Percentiles rank a stretch among this genome's conserved stretches.
Conservation (phyloP, 2,888 invertebrate genomes). For the Folsomia manolachei region DNA sequence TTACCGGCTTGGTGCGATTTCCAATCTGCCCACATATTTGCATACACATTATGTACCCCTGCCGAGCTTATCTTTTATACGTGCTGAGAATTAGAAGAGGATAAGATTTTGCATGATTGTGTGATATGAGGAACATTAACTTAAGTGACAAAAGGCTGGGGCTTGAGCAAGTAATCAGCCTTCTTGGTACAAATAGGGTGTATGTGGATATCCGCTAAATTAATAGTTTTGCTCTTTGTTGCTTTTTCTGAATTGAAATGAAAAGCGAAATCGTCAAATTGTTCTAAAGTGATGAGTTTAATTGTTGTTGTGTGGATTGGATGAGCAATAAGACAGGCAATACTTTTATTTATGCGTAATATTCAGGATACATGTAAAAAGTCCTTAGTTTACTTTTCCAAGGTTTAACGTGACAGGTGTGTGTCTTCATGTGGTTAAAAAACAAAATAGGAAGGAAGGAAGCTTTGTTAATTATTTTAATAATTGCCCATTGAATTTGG, state of each 20-base stretch:
- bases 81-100: neutral
- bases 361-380: neutral
- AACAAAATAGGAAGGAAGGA: conserved; percentile 19
- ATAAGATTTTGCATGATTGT: neutral
- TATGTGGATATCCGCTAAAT: neutral
- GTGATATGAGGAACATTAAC: neutral
- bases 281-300: neutral
- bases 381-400: neutral
- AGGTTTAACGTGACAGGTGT: neutral
- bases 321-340: neutral
- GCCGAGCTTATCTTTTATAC: neutral
- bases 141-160: neutral
- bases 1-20: neutral
- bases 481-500: conserved; percentile 14
- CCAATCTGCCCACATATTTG: neutral
- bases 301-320: neutral
- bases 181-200: too few species aligned
- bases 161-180: neutral
- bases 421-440: neutral
- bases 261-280: conserved; percentile 3
- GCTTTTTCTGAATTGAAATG: neutral
- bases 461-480: conserved; percentile 10
- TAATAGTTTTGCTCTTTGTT: too few species aligned
- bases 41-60: too few species aligned
- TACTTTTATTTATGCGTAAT: neutral